Evolutionary conservation across 1,140 invertebrate genomes (phyloP).

Genomic region (Caenorhabditis tropicalis): DNA sequence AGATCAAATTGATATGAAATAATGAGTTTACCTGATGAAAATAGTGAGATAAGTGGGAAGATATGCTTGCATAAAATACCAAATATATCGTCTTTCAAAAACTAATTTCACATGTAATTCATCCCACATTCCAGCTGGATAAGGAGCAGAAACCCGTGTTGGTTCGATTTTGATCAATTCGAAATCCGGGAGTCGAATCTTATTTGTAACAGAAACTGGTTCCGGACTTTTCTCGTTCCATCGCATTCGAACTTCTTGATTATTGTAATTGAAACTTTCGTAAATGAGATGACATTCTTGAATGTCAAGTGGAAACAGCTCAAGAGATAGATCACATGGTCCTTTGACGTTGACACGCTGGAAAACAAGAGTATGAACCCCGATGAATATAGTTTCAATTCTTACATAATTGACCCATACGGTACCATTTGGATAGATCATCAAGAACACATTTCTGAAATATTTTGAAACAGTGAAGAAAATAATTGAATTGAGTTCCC

Average conservation of each 20-base stretch:
- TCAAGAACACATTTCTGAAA: conserved; percentile 69
- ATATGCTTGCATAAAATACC: conserved; percentile 72
- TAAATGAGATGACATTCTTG: conserved; percentile 70
- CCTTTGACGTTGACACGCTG: conserved; percentile 70
- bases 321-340: conserved; percentile 66
- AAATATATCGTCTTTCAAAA: conserved; percentile 66
- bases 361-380: conserved; percentile 46
- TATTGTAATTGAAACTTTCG: conserved; percentile 72
- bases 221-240: conserved; percentile 64
- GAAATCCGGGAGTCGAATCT: conserved; percentile 68
- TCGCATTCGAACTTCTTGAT: conserved; percentile 71
- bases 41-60: conserved; percentile 71
- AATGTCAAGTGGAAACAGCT: conserved; percentile 66
- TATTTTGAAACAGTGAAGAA: not conserved
- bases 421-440: conserved; percentile 70
- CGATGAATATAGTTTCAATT: not conserved
- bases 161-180: conserved; percentile 66
- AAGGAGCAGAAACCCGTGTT: conserved; percentile 62
- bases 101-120: conserved; percentile 69
- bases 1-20: too few species aligned
- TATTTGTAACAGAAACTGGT: conserved; percentile 64
- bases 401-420: conserved; percentile 71
- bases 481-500: too few species aligned
- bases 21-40: conserved; percentile 62
- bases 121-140: conserved; percentile 71